phyloP scores from a whole-genome alignment of 2,113 vertebrate species.

The Myrmecobius fasciatus region DNA sequence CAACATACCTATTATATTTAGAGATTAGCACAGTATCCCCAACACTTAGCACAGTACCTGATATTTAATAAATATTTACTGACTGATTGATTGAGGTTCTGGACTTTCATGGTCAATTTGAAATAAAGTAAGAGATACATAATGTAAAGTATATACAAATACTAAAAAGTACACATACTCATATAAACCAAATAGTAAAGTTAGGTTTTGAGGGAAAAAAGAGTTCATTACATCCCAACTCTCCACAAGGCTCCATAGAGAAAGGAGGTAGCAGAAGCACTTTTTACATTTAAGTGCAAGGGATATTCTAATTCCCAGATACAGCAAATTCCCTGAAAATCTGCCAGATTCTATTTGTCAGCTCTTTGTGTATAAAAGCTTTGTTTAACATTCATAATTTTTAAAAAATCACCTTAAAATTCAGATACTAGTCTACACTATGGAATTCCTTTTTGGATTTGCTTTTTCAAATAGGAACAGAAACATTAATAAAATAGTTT shows the following conservation, averaged over 20 bases:
- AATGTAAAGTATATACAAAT: no score
- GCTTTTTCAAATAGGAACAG: conserved; percentile 18
- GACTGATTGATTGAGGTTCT: background rate
- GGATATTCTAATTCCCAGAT: background rate
- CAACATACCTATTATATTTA: background rate
- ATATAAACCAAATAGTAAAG: background rate
- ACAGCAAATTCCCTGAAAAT: background rate
- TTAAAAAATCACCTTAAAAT: background rate
- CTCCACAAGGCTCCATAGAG: background rate
- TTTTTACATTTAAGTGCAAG: background rate
- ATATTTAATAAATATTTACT: background rate
- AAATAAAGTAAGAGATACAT: background rate
- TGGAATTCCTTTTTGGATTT: background rate
- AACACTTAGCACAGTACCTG: background rate
- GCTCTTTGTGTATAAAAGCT: background rate
- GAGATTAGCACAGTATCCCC: background rate
- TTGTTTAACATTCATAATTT: background rate
- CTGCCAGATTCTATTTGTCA: background rate
- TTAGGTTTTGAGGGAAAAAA: background rate
- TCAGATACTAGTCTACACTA: background rate
- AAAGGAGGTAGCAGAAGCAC: background rate
- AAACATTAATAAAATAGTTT: conserved; percentile 30
- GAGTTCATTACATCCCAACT: background rate
- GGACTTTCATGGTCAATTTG: background rate
- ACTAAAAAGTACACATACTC: no score